A percentile compares a stretch with the other conserved stretches of the same genome.
Evolutionary conservation across 2,888 invertebrate genomes (phyloP).

Genomic region (Cheilosia grossa): DNA sequence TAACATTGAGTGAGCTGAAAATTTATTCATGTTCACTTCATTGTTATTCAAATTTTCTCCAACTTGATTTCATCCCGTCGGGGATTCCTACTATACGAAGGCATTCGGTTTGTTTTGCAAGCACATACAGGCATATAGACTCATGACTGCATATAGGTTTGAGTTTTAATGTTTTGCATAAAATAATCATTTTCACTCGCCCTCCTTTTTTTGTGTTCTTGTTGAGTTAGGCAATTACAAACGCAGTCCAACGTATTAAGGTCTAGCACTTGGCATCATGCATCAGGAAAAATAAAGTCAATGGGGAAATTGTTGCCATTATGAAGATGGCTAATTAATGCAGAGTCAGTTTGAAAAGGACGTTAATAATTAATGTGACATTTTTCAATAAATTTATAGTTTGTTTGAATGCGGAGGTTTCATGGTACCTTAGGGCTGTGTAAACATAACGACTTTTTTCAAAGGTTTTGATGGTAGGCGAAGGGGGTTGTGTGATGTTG

Average conservation of each 20-base stretch:
- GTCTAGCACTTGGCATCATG: slow-evolving; percentile 28
- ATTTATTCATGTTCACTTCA: slow-evolving; percentile 63
- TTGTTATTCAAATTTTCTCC: slow-evolving; percentile 65
- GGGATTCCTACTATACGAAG: slow-evolving; percentile 16
- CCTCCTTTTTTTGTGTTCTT: slow-evolving; percentile 61
- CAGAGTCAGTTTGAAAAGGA: slow-evolving; percentile 66
- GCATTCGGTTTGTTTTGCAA: slow-evolving; percentile 47
- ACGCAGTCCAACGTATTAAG: slow-evolving; percentile 31
- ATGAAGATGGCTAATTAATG: slow-evolving; percentile 67
- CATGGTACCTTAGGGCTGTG: slow-evolving; percentile 57
- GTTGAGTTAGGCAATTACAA: slow-evolving; percentile 69
- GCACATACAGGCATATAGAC: slow-evolving; percentile 22
- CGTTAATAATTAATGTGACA: slow-evolving; percentile 73
- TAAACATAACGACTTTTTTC: slow-evolving; percentile 45
- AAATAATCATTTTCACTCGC: slow-evolving; percentile 69
- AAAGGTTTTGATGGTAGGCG: not conserved
- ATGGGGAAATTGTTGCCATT: slow-evolving; percentile 52
- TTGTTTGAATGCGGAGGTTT: slow-evolving; percentile 65
- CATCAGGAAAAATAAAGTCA: slow-evolving; percentile 40
- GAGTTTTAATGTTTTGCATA: slow-evolving; percentile 54
- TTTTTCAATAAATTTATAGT: slow-evolving; percentile 63
- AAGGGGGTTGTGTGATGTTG: not conserved
- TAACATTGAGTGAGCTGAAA: slow-evolving; percentile 9
- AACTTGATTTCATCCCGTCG: slow-evolving; percentile 22
- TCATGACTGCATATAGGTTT: slow-evolving; percentile 33